Percentiles rank a stretch among this genome's conserved stretches.
Conservation (phyloP, 2,113 vertebrate genomes). For the Cinclus mexicanus region DNA sequence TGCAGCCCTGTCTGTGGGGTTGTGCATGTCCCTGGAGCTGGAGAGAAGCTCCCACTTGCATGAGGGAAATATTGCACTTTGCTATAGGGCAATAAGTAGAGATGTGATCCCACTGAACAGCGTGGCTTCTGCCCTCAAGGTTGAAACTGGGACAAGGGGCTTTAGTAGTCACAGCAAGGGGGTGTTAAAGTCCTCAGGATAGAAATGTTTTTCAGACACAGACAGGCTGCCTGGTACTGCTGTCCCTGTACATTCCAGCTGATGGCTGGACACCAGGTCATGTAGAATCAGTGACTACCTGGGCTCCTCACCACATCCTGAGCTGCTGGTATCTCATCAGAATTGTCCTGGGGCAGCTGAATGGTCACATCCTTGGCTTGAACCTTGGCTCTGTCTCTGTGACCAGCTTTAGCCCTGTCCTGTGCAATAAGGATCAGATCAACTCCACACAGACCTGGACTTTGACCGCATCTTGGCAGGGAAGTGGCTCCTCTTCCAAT, state of each 20-base stretch:
- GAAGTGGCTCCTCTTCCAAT: background rate
- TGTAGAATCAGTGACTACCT: background rate
- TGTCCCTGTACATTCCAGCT: background rate
- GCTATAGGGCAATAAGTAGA: background rate
- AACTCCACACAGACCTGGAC: accelerated
- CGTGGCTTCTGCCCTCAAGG: background rate
- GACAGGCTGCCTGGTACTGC: background rate
- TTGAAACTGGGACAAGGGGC: background rate
- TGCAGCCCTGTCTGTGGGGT: background rate
- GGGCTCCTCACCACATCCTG: background rate
- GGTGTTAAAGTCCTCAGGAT: background rate
- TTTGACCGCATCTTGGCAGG: background rate
- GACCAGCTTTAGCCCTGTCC: background rate
- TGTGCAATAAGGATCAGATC: background rate
- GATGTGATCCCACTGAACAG: background rate
- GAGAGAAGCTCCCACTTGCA: background rate
- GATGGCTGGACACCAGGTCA: background rate
- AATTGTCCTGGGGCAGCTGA: background rate
- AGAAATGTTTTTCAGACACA: background rate
- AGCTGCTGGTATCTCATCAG: background rate
- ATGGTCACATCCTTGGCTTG: accelerated
- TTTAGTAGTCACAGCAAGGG: background rate
- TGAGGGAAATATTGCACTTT: background rate
- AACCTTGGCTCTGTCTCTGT: background rate
- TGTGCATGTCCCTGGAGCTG: background rate